Evolutionary conservation across 1,140 invertebrate genomes (phyloP).

Genomic region (Colletes gigas): DNA sequence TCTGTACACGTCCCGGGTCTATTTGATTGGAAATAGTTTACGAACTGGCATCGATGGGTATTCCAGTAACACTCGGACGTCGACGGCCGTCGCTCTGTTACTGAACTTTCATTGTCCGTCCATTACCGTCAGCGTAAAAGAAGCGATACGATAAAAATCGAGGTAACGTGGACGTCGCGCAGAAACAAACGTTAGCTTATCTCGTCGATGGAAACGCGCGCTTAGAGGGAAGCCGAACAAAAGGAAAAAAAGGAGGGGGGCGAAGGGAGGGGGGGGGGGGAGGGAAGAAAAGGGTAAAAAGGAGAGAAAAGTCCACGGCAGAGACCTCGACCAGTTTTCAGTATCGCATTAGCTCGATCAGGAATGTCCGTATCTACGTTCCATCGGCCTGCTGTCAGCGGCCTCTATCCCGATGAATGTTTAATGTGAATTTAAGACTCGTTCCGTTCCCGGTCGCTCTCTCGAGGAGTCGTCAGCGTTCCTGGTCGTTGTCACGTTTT

Average conservation of each 20-base stretch:
- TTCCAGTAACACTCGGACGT: background rate
- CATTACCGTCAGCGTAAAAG: background rate
- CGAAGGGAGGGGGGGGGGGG: no score
- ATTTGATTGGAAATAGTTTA: background rate
- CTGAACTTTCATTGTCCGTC: background rate
- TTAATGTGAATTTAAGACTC: slow-evolving; percentile 67
- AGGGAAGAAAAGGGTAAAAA: background rate
- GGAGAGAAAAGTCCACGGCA: slow-evolving; percentile 25
- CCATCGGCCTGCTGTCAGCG: slow-evolving; percentile 57
- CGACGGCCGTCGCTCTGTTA: no score
- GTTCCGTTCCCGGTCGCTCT: slow-evolving; percentile 8
- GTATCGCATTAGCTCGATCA: slow-evolving; percentile 63
- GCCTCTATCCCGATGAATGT: slow-evolving; percentile 59
- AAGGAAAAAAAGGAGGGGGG: background rate
- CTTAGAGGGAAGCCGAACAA: slow-evolving; percentile 27
- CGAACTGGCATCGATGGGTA: background rate
- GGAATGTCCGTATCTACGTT: slow-evolving; percentile 57
- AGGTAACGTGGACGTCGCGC: background rate
- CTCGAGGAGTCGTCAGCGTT: slow-evolving; percentile 50
- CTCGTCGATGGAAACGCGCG: slow-evolving; percentile 10
- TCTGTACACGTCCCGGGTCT: background rate
- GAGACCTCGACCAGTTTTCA: slow-evolving; percentile 60
- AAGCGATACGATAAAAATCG: background rate
- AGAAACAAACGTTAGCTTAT: slow-evolving; percentile 1
- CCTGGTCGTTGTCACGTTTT: slow-evolving; percentile 60